A percentile compares a stretch with the other conserved stretches of the same genome.
These are phyloP conservation scores for Drosophila orena DNA, from an alignment of 1,140 invertebrate species.

Conservation along the genomic window DNA sequence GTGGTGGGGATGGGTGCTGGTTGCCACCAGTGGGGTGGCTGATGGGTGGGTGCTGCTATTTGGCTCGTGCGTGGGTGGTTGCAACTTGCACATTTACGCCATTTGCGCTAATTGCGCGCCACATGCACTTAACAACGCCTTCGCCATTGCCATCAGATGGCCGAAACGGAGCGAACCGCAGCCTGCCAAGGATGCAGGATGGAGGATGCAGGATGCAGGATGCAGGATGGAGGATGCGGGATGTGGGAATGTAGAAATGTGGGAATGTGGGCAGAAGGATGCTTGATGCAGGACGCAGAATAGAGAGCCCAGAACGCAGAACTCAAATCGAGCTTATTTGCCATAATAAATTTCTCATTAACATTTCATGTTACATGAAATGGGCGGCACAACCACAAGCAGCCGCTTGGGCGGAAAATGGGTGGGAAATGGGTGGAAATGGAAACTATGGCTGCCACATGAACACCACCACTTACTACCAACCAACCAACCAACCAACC, in stretches of 20 bases:
- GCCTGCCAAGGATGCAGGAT: slow-evolving; percentile 7
- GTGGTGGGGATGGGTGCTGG: background rate
- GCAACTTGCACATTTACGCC: slow-evolving; percentile 50
- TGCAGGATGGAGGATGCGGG: background rate
- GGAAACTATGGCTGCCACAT: slow-evolving; percentile 40
- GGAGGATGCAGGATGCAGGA: background rate
- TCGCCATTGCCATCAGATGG: slow-evolving; percentile 40
- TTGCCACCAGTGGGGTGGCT: background rate
- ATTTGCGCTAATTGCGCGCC: slow-evolving; percentile 61
- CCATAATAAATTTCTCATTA: slow-evolving; percentile 67
- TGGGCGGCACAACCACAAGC: slow-evolving; percentile 23
- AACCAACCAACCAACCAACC: background rate
- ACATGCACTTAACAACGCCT: slow-evolving; percentile 63
- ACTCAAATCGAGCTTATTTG: slow-evolving; percentile 62
- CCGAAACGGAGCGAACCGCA: slow-evolving; percentile 10
- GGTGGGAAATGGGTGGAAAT: slow-evolving; percentile 21
- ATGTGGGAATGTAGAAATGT: background rate
- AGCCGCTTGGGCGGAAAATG: background rate
- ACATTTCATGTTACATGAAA: slow-evolving; percentile 60
- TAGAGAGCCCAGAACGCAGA: slow-evolving; percentile 31
- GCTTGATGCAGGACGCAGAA: background rate
- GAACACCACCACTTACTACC: slow-evolving; percentile 4
- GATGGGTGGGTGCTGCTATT: background rate
- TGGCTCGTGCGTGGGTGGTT: background rate
- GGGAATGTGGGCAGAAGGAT: background rate